These are phyloP conservation scores for Cheiracanthium punctorium DNA, from an alignment of 2,888 invertebrate genomes.

Conservation along the genomic window DNA sequence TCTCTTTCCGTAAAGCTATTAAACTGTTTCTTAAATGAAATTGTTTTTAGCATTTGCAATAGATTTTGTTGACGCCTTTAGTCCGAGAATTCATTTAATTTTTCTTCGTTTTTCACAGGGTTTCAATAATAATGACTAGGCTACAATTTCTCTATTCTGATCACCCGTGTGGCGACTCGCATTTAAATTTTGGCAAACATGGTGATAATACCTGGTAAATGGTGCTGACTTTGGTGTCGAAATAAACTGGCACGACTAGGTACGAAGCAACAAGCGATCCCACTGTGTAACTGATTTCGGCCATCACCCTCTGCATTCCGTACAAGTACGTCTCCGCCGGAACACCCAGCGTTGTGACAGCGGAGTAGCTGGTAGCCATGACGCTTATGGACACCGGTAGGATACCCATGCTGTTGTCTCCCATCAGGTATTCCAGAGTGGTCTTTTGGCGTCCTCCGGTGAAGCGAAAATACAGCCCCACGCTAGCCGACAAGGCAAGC, in stretches of 20 bases:
- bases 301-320: conserved; percentile 86
- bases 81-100: too few species aligned
- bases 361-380: conserved; percentile 94
- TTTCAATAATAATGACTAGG: too few species aligned
- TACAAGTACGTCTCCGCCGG: conserved; percentile 90
- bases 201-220: conserved; percentile 78
- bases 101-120: too few species aligned
- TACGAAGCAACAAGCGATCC: conserved; percentile 86
- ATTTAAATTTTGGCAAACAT: too few species aligned
- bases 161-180: too few species aligned
- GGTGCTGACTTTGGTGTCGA: conserved; percentile 87
- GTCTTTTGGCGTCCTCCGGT: conserved; percentile 92
- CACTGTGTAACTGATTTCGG: conserved; percentile 85
- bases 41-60: too few species aligned
- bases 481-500: conserved; percentile 17
- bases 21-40: too few species aligned
- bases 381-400: conserved; percentile 89
- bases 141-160: too few species aligned
- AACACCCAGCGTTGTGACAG: conserved; percentile 84
- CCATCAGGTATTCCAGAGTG: conserved; percentile 81
- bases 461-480: conserved; percentile 89
- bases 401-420: conserved; percentile 87
- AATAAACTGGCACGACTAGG: conserved; percentile 89
- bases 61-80: too few species aligned
- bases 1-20: too few species aligned